Evolutionary conservation across 1,140 invertebrate species (phyloP), one percentile per base, ranked within the genome.

Genomic region (Drosophila micromelanica): DNA sequence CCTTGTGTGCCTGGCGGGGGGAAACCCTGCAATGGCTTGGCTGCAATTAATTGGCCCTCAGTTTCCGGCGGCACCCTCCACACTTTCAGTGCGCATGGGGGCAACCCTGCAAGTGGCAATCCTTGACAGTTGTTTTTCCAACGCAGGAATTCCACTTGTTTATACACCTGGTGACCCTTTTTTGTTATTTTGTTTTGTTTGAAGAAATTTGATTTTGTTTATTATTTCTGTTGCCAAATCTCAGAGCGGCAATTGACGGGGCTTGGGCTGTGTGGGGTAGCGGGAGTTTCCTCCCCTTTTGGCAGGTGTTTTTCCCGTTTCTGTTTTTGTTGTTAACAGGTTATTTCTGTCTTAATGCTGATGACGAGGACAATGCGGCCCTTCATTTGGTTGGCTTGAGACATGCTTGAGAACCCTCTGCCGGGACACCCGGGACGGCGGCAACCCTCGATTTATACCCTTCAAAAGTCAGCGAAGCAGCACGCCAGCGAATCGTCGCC

Each of bases 121-220:
- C 49, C 20, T 52, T 7, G 2, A 13, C 42, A 49, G 40, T 71
- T 75, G 60, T 76, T 75, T 42, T 67, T 67, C 45, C 49, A 61
- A 17, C 42, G 38, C 27, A 11, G 37, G 11, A 37, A 8, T 56
- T 51, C 43, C 12, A 37, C 37, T 65, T 85, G 69, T 85, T 85
- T 86, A 51, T 75, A 63, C 82, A 86, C 81, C 81, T 72, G 77
- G 42, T 77, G 77, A 86, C 71, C 81, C 77, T 72, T 80, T 85
- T 77, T 32, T 32, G 7, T 32, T 2, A 2, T 17, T 17, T 32
- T 32, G 30, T 32, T 32, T 32, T 75, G 81, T 78, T 86, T 74
- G 78, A 80, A 71, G 62, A 86, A 86, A 86, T 86, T 86, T 80
- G 78, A 86, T 86, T 80, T 80, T 86, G 81, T 85, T 85, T 85